A percentile compares a stretch with the other conserved stretches of the same genome.
Conservation (phyloP, 2,888 invertebrate genomes). For the Drosophila antonietae region DNA sequence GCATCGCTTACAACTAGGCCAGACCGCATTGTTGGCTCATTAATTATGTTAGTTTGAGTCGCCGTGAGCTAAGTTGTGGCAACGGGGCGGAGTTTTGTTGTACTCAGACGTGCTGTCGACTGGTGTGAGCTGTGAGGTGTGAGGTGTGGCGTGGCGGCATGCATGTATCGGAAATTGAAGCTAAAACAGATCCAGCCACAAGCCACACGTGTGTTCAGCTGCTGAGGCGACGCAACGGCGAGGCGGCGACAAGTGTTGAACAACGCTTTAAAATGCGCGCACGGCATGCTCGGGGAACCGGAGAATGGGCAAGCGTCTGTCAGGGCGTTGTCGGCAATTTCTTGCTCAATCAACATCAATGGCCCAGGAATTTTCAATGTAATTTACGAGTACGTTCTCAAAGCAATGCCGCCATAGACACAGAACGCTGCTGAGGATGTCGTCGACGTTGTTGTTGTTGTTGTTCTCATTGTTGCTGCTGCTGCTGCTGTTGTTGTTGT, state of each 20-base stretch:
- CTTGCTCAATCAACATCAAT: conserved; percentile 81
- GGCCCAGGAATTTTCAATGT: conserved; percentile 78
- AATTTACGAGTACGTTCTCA: conserved; percentile 68
- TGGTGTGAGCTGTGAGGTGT: conserved; percentile 36
- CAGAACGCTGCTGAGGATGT: conserved; percentile 17
- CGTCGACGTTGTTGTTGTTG: conserved; percentile 37
- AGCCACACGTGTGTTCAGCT: conserved; percentile 11
- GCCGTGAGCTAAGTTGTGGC: conserved; percentile 27
- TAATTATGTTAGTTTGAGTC: conserved; percentile 73
- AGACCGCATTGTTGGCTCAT: conserved; percentile 53
- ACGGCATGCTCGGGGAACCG: conserved; percentile 19
- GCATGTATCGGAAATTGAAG: conserved; percentile 61
- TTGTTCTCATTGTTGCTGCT: conserved; percentile 33
- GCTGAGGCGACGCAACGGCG: not conserved
- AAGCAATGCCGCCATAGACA: conserved; percentile 50
- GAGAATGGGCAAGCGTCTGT: conserved; percentile 24
- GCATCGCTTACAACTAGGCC: conserved; percentile 15
- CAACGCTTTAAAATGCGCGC: conserved; percentile 49
- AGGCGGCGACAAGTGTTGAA: conserved; percentile 56
- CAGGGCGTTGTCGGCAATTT: conserved; percentile 77
- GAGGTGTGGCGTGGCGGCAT: conserved; percentile 32
- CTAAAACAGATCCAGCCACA: conserved; percentile 58
- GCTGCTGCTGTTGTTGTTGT: not conserved
- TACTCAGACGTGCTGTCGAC: too few relatives aligned
- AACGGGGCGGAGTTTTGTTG: conserved; percentile 4